Base-by-base conservation (phyloP, 2,888 invertebrate species). In the Liodrosophila aerea region DNA sequence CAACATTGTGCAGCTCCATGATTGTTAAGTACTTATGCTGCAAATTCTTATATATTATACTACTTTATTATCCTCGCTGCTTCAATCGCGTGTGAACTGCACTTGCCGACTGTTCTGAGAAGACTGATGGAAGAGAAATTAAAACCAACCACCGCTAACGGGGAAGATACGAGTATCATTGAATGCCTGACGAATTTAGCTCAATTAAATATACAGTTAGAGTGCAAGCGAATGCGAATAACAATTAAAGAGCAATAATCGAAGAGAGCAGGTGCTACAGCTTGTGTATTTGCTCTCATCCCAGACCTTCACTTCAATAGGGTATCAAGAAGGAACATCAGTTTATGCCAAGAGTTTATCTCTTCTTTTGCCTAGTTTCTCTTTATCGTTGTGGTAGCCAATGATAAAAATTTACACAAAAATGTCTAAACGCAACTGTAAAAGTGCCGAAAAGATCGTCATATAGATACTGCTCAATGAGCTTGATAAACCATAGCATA, bases 1-100 rank as follows among this genome's bases (percentile, higher is more conserved):
- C 49, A 12, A 81, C 65, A 64, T 62, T 83, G 29, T 51, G 65
- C 0, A 81, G 50, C 57, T 81, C 81, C 81, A 85, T 80, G 15
- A 34, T 58, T 16, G 30, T 46, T 39, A 1, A 39, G 11, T 13
- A 11, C 30, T 54, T 50, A 50, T 61, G 52, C 16, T 16, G 16
- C 16, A 5, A 16, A 5, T 9, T n/a, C 4, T n/a, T 9, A 37
- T 9, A 18, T n/a, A 18, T 39, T 9, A 37, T 18, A 52, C 15
- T 7, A 50, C 37, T 47, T 44, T 40, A 7, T 22, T 29, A 44
- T 65, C 59, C 53, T 47, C 47, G 30, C 43, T 33, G 36, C 46
- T 39, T 27, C 33, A 44, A 44, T 11, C n/a, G 27, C 22, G 11
- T 22, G 22, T 53, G 49, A 56, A 52, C 68, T 50, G 56, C 34